These are phyloP conservation scores for Idris sp. DNA, from an alignment of 1,140 invertebrate genomes.

Conservation along the genomic window DNA sequence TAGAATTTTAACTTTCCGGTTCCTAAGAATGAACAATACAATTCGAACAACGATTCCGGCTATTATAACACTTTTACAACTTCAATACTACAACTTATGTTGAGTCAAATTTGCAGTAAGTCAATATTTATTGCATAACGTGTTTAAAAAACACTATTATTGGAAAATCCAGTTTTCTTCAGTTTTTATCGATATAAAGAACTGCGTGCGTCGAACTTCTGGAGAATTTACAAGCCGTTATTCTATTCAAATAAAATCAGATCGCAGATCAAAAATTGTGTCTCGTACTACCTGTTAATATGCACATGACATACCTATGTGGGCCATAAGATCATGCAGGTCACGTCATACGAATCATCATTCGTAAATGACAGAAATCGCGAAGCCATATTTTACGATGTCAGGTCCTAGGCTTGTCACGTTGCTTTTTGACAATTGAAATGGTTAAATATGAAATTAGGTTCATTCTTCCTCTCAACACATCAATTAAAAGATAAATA, in stretches of 20 bases:
- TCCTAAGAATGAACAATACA: neutral
- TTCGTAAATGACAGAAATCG: constrained; percentile 32
- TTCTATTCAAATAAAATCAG: constrained; percentile 63
- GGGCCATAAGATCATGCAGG: constrained; percentile 55
- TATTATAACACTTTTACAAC: neutral
- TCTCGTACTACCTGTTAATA: constrained; percentile 55
- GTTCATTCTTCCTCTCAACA: neutral
- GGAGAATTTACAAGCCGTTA: constrained; percentile 68
- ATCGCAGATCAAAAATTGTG: constrained; percentile 60
- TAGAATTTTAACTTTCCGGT: constrained; percentile 21
- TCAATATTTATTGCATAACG: constrained; percentile 1
- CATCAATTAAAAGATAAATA: constrained; percentile 21
- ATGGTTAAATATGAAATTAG: constrained; percentile 8
- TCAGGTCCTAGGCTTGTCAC: constrained; percentile 1
- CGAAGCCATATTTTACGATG: neutral
- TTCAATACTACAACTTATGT: neutral
- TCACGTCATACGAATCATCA: constrained; percentile 45
- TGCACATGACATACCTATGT: constrained; percentile 55
- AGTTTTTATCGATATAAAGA: constrained; percentile 3
- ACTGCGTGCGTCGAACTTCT: constrained; percentile 30
- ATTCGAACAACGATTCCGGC: neutral
- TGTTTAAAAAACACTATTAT: constrained; percentile 1
- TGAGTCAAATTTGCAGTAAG: constrained; percentile 1
- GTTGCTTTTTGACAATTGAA: constrained; percentile 27
- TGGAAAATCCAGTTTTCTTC: constrained; percentile 11